Evolutionary conservation across 1,140 invertebrate genomes (phyloP), one percentile per base, ranked within the genome.

Genomic region (Drosophila kikkawai): DNA sequence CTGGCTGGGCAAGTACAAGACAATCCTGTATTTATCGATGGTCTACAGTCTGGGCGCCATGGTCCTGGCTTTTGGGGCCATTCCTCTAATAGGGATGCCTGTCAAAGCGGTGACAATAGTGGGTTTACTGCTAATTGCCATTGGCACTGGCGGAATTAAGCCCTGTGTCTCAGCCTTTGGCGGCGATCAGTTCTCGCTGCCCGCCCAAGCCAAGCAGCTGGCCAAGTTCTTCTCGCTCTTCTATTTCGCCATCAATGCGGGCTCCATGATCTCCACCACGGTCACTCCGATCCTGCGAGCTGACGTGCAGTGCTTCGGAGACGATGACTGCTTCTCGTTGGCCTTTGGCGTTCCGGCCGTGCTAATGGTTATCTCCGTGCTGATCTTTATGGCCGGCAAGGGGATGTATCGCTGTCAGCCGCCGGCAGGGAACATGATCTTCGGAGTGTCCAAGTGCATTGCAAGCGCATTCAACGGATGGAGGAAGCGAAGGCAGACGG

Each of bases 121-220:
- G 13, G 98, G 97, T 1, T 93, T 99, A 66, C 13, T 60, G 6
- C 93, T 99, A 13, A 97, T 99, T 75, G 97, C 97, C 3, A 66
- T 98, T 8, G 98, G 98, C 1, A 98, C 98, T 0, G 99, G 98
- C 3, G 98, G 99, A 1, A 99, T 99, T 85, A 99, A 99, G 92
- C 98, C 99, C 0, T 99, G 98, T 92, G 98, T 99, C 0, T 95
- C 97, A 0, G 97, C 99, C 0, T 99, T 99, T 93, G 99, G 99
- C 22, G 99, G 98, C 1, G 99, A 99, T 93, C 99, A 99, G 93
- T 99, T 98, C 93, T 15, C 44, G 9, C 13, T 77, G 56, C 75
- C 97, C 1, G 95, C 96, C 83, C 97, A 97, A 93, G 95, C 95
- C 82, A 93, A 93, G 69, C 95, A 98, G 85, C 93, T 98, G 44